Conservation (phyloP, 2,888 invertebrate species). For the Drosophila diplacantha region DNA sequence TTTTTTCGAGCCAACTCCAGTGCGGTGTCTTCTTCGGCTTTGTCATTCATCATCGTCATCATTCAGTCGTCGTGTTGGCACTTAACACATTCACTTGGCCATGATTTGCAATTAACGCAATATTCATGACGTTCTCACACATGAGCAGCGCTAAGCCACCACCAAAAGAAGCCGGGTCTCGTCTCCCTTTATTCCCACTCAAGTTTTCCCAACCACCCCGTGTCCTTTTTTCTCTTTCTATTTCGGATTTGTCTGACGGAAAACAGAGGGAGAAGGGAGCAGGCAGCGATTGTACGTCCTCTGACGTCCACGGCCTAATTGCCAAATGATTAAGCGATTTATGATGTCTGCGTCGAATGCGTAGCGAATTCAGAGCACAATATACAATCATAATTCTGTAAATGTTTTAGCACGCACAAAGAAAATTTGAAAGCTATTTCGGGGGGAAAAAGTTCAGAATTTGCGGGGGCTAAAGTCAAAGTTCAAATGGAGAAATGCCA, state of each 20-base stretch:
- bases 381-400: constrained; percentile 62
- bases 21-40: constrained; percentile 30
- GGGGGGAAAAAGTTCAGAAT: constrained; percentile 30
- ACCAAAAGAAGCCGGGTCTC: constrained; percentile 21
- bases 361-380: constrained; percentile 60
- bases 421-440: constrained; percentile 16
- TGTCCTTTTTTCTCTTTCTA: constrained; percentile 37
- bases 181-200: constrained; percentile 43
- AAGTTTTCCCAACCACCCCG: constrained; percentile 28
- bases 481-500: constrained; percentile 40
- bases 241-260: constrained; percentile 37
- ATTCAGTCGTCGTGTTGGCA: constrained; percentile 54
- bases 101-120: constrained; percentile 77
- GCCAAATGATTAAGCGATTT: constrained; percentile 79
- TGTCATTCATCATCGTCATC: constrained; percentile 66
- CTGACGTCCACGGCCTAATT: constrained; percentile 73
- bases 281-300: constrained; percentile 38
- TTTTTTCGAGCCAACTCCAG: constrained; percentile 11
- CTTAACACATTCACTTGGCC: constrained; percentile 72
- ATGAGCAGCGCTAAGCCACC: constrained; percentile 64
- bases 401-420: constrained; percentile 65
- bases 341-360: constrained; percentile 74
- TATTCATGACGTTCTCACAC: constrained; percentile 77
- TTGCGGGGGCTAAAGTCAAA: constrained; percentile 27
- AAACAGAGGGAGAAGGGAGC: constrained; percentile 29